Evolutionary conservation across 1,140 invertebrate genomes (phyloP), one percentile per base, ranked within the genome.

Genomic region (Zophobas atratus): DNA sequence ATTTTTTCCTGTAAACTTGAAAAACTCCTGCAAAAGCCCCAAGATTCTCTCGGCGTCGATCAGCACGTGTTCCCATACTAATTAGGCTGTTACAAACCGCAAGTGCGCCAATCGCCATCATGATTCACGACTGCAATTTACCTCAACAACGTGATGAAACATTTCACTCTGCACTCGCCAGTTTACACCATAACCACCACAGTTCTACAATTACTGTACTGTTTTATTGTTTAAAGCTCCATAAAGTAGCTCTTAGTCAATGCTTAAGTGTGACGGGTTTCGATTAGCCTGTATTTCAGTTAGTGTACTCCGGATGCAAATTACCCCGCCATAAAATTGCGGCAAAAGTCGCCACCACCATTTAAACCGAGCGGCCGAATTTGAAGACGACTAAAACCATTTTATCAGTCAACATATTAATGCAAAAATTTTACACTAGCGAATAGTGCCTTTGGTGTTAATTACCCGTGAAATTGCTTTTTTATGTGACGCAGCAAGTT

Each of bases 71-170:
- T 51, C 1, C 33, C 39, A 63, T 63, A 57, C 55, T 57, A 57
- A 57, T 57, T 57, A 57, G 32, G 55, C 55, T 57, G 35, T 57
- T 57, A 41, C 36, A 63, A 63, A 63, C 57, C 57, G 57, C 57
- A 63, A 63, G 57, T 63, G 34, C 57, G 57, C 36, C 57, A 41
- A 38, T 63, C 57, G 57, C 57, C 57, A 63, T 63, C 43, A 63
- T 63, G 57, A 63, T 63, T 63, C 57, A 63, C 57, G 43, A 63
- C 57, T 63, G 57, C 38, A 63, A 63, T 63, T 63, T 63, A 8
- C 57, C 33, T 41, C 57, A 63, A 63, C 60, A 67, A 67, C 60
- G 60, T 67, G 60, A 67, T 67, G 60, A 67, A 67, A 67, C 60
- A 67, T 67, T 67, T 67, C 39, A 67, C 39, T 67, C 56, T 60